Conservation (phyloP, 2,888 invertebrate species). For the Trileptium ribeirensis region DNA sequence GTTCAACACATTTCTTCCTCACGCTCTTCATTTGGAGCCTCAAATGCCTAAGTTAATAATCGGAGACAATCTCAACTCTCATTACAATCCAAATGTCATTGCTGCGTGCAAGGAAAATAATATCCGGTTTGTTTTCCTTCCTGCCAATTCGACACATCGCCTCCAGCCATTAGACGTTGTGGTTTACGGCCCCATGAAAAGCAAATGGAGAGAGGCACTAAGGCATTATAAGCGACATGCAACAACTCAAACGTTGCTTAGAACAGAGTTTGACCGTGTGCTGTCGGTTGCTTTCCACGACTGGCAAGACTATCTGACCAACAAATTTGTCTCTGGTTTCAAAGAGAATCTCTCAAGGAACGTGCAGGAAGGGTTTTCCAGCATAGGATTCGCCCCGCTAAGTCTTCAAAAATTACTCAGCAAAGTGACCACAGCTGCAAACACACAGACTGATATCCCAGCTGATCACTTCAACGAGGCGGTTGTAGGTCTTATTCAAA, state of each 20-base stretch:
- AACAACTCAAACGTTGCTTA: background rate
- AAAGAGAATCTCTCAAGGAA: background rate
- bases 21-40: background rate
- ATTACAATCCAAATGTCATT: background rate
- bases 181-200: too few species aligned
- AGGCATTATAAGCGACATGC: background rate
- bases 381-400: background rate
- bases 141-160: slow-evolving; percentile 37
- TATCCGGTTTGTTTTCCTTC: slow-evolving; percentile 24
- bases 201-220: too few species aligned
- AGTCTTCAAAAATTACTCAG: background rate
- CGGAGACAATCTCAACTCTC: background rate
- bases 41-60: background rate
- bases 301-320: too few species aligned
- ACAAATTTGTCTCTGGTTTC: too few species aligned
- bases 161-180: slow-evolving; percentile 37
- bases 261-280: background rate
- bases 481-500: too few species aligned
- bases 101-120: background rate
- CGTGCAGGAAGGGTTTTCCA: background rate
- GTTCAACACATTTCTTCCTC: background rate
- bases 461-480: background rate
- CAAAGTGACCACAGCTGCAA: background rate
- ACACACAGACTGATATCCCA: background rate
- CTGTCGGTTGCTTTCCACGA: background rate